Evolutionary conservation across 2,113 vertebrate species (phyloP).

Genomic region (Xenus cinereus): DNA sequence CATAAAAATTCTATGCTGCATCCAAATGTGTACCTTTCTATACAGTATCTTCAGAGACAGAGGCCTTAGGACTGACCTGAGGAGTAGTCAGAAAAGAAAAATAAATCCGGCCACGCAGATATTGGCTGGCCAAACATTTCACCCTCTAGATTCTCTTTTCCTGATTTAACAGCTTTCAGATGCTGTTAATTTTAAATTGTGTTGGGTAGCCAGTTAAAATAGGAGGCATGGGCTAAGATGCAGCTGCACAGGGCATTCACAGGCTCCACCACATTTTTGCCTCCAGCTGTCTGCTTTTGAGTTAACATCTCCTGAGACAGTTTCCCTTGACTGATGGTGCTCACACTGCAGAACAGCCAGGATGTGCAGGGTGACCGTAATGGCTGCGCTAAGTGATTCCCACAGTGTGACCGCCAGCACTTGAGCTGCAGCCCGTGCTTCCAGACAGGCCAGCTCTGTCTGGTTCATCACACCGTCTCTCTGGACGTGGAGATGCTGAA

Average conservation of each 20-base stretch:
- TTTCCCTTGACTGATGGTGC: neutral
- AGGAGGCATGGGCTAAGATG: neutral
- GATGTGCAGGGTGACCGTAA: neutral
- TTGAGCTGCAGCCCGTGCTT: neutral
- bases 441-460: neutral
- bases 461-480: neutral
- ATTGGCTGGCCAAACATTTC: neutral
- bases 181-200: neutral
- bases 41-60: neutral
- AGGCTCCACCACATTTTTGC: neutral
- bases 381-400: neutral
- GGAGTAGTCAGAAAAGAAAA: neutral
- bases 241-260: neutral
- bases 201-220: neutral
- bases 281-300: neutral
- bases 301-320: neutral
- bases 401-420: neutral
- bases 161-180: neutral
- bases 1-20: neutral
- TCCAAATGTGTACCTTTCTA: neutral
- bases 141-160: neutral
- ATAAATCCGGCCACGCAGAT: accelerated
- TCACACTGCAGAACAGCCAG: neutral
- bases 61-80: neutral
- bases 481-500: neutral